phyloP scores from a whole-genome alignment of 2,797 vertebrate species.

The Sebastiscus tertius region DNA sequence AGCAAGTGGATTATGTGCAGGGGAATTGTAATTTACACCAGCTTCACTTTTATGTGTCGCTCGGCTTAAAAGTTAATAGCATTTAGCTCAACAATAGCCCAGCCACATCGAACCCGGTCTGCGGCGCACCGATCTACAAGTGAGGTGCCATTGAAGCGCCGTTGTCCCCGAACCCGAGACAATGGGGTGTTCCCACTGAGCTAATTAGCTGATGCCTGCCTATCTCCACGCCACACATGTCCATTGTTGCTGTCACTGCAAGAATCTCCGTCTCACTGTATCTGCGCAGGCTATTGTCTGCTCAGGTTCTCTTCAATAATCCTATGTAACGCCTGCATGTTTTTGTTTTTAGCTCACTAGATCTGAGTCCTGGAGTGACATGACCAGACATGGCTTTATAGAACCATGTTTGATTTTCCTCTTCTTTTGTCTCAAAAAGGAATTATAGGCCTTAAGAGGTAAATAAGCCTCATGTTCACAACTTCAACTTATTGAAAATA shows the following conservation, averaged over 20 bases:
- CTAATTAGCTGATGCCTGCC: slow-evolving; percentile 84
- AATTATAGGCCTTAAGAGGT: slow-evolving; percentile 65
- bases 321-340: slow-evolving; percentile 82
- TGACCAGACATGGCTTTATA: slow-evolving; percentile 75
- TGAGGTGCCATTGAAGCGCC: slow-evolving; percentile 76
- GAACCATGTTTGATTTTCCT: slow-evolving; percentile 48
- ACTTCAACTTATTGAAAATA: slow-evolving; percentile 65
- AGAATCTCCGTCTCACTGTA: slow-evolving; percentile 73
- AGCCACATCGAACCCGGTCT: slow-evolving; percentile 77
- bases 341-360: slow-evolving; percentile 65
- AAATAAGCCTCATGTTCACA: slow-evolving; percentile 59
- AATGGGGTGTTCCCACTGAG: slow-evolving; percentile 79
- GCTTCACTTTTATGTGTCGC: slow-evolving; percentile 85
- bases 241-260: slow-evolving; percentile 78
- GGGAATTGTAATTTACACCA: slow-evolving; percentile 87
- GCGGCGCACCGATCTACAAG: slow-evolving; percentile 81
- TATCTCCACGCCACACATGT: slow-evolving; percentile 86
- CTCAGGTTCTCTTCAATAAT: slow-evolving; percentile 80
- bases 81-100: slow-evolving; percentile 84
- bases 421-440: slow-evolving; percentile 62
- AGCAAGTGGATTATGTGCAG: slow-evolving; percentile 85
- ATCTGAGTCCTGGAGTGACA: slow-evolving; percentile 76
- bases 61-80: slow-evolving; percentile 86
- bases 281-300: slow-evolving; percentile 77
- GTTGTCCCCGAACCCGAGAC: slow-evolving; percentile 66